Base-by-base conservation (phyloP, 2,797 vertebrate genomes). In the Chromis chromis region DNA sequence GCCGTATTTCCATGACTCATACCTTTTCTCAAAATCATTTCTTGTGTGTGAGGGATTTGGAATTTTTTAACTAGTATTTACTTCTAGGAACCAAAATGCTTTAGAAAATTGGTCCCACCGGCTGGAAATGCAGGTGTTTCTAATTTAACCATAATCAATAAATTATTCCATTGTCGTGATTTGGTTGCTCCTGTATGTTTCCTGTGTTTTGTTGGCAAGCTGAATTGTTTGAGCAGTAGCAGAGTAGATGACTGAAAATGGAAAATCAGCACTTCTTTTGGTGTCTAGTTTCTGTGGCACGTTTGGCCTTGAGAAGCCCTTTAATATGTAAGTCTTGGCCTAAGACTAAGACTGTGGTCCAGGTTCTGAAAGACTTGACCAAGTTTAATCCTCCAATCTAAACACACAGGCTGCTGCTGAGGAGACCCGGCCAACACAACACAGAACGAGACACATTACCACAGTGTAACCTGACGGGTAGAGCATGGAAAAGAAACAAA, bases 311-410 rank as follows among this genome's bases (percentile, higher is more conserved):
- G n/a, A 78, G 60, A 57, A 74, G 65, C 36, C 36, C 59, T 70
- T 68, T 75, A 72, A 62, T 81, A 83, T 86, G 74, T 81, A 65
- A 63, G 70, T 88, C 68, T 84, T 88, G 89, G 87, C 84, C 49
- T 79, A 3, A 44, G 36, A 63, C 17, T 36, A 8, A 62, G 58
- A 63, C 70, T 75, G 79, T 21, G 81, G 87, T 83, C 58, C 68
- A 58, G 53, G 2, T 85, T 71, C 33, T 80, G 86, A 84, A 83
- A 89, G 70, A 76, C 79, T 58, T 84, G 68, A 81, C 62, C 6
- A 8, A 61, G 74, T 68, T 73, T 73, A 72, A 87, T 83, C 78
- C 81, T 86, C 86, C 87, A 88, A 85, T 70, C 79, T 62, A 87
- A 89, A 89, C 81, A 88, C 1, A 0, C 63, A 48, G 55, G 4